Evolutionary conservation across 1,140 invertebrate genomes (phyloP), one percentile per base, ranked within the genome.

Genomic region (Nephotettix cincticeps): DNA sequence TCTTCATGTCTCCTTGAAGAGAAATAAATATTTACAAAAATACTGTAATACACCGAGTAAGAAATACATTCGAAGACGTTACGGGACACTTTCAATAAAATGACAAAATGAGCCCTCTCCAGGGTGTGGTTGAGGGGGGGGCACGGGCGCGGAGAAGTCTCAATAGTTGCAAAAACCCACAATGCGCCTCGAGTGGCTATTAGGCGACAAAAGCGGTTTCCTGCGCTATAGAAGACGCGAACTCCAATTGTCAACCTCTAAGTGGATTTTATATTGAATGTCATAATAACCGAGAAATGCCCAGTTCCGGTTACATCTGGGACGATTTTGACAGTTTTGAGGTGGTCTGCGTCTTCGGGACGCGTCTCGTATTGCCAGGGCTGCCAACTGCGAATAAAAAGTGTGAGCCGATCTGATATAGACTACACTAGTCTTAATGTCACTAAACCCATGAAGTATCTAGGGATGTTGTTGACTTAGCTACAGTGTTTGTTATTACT

Each of bases 251-350:
- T 36, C 32, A 36, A 36, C 32, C 47, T 51, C 14, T 51, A 51
- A 51, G 47, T 51, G 47, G 47, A 51, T 51, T 51, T 51, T 51
- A 51, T 51, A 51, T 51, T 51, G 47, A 51, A 51, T 51, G 47
- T 51, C 47, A 51, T 51, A 51, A 51, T 51, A 51, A 51, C 47
- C 47, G 14, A 51, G 47, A 51, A 51, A 51, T 51, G 47, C 47
- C 47, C 47, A 51, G 47, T 4, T 51, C 47, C 47, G 14, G 47
- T 51, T 51, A 51, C 47, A 9, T 51, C 21, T 17, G 4, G 47
- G n/a, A n/a, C 47, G 47, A 51, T 51, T 51, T 51, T 51, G 47
- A 51, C 47, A 51, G 47, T 51, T 51, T 51, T 36, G n/a, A 17
- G 47, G 47, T 51, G 47, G 47, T 51, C 47, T n/a, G 6, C 14